Evolutionary conservation across 2,797 vertebrate species (phyloP), one percentile per base, ranked within the genome.

Genomic region (Sparidentex hasta): DNA sequence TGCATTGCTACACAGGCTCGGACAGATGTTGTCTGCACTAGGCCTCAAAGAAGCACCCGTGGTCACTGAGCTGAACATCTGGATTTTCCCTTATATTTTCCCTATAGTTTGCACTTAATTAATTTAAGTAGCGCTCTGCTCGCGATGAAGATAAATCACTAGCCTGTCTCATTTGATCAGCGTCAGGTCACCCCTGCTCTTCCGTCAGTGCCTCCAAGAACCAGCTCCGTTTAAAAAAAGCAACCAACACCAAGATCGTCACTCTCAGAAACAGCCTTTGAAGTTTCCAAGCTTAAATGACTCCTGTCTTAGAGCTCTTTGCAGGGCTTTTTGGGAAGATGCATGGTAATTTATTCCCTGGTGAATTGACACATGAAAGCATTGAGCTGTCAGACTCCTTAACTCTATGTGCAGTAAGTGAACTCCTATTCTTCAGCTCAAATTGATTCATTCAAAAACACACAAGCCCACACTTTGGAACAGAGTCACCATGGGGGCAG

Each of bases 301-400:
- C 43, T 78, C 46, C 38, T 25, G 50, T 46, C 21, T 55, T 75
- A 18, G 72, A 70, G 71, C 64, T 71, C 57, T 4, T 7, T 58
- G 54, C 29, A 71, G 51, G 76, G 65, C 65, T 81, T 56, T 51
- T 51, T 57, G 51, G 61, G 21, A 29, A 59, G 67, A 61, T 18
- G 20, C 67, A 62, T 59, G 48, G 61, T 78, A 47, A 83, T 84
- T 71, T 74, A 81, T 74, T 84, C 78, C 47, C 61, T 52, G 21
- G 48, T 54, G 50, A 70, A 66, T 64, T 78, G 74, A 74, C 69
- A 73, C 67, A 69, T 75, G 57, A 81, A 80, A 73, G 71, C 48
- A 25, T 73, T 57, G 63, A 73, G 29, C 63, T 82, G 55, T 73
- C 70, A 59, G n/a, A 58, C 18, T 20, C 3, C 21, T 57, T 43